Evolutionary conservation across 2,113 vertebrate genomes (phyloP), one percentile per base, ranked within the genome.

Genomic region (Lucifuga dentata): DNA sequence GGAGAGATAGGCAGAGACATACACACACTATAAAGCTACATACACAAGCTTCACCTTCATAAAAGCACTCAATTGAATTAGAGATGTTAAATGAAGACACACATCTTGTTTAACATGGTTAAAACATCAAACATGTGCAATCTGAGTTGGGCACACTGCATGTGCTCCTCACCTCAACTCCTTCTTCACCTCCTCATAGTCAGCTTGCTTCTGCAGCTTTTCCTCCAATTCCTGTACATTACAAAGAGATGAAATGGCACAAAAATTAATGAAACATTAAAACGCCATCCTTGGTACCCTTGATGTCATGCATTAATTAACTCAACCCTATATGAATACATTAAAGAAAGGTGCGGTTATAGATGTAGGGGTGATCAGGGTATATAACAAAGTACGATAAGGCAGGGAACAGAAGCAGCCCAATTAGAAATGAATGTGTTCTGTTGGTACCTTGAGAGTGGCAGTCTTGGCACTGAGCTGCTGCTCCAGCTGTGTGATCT

Each of bases 151-250:
- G 41, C 35, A 51, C 1, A 29, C n/a, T 36, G 32, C 21, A 23
- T 45, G 11, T 29, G 29, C 50, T 59, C 21, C 95, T 94, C 90
- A 99, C 98, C 94, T 97, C 80, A 99, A 85, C 86, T 99, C 98
- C 87, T 98, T 99, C 92, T 99, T 99, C 85, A 99, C 93, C 82
- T 99, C 98, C 78, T 98, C 97, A 85, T 99, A 99, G 90, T 99
- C 97, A 33, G 94, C 93, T 92, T 98, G 97, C 62, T 94, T 94
- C 90, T 97, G 95, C 84, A 99, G 90, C 80, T 99, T 98, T 90
- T 98, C 96, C 93, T 99, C 96, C 90, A 98, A 94, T 92, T 98
- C 95, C 98, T 99, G 90, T 12, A 85, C 80, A 90, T 73, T 32
- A 87, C 39, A 75, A 67, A 72, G 13, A 43, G 35, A 39, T 40